Evolutionary conservation across 2,797 vertebrate species (phyloP).

Genomic region (Lutjanus argentimaculatus): DNA sequence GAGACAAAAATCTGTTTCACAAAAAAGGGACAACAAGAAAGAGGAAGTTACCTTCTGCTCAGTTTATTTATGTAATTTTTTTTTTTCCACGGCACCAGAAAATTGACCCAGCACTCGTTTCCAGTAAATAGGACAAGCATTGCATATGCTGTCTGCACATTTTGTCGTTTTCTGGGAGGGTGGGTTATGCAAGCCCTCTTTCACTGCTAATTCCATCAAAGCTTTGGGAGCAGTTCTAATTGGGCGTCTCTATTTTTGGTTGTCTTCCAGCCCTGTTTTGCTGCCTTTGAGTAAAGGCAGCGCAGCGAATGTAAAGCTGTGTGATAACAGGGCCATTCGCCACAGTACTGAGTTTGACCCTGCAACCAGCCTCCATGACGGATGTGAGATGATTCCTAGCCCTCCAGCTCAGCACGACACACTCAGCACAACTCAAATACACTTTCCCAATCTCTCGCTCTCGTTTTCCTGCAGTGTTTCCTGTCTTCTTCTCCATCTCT

Average conservation of each 20-base stretch:
- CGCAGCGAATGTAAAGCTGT: conserved; percentile 81
- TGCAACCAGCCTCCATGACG: conserved; percentile 84
- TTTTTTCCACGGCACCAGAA: conserved; percentile 50
- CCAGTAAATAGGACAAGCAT: conserved; percentile 81
- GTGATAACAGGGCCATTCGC: conserved; percentile 84
- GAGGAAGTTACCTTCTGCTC: conserved; percentile 27
- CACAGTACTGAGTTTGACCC: conserved; percentile 86
- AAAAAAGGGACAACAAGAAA: conserved; percentile 23
- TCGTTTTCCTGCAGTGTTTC: conserved; percentile 49
- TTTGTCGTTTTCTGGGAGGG: conserved; percentile 72
- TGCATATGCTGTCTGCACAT: conserved; percentile 81
- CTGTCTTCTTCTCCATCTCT: conserved; percentile 40
- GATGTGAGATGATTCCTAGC: conserved; percentile 84
- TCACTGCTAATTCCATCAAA: conserved; percentile 86
- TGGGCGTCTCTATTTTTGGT: conserved; percentile 86
- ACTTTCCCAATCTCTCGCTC: conserved; percentile 62
- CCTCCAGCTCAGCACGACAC: conserved; percentile 78
- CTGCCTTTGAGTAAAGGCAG: conserved; percentile 81
- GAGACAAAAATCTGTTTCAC: conserved; percentile 22
- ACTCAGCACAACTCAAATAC: conserved; percentile 75
- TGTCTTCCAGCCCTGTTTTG: conserved; percentile 82
- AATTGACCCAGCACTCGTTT: conserved; percentile 76
- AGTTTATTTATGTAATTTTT: conserved; percentile 61
- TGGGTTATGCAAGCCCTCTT: conserved; percentile 82
- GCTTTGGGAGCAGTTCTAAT: conserved; percentile 85